These are phyloP conservation scores for Siniperca knerii DNA, from an alignment of 2,113 vertebrate species.

Conservation along the genomic window DNA sequence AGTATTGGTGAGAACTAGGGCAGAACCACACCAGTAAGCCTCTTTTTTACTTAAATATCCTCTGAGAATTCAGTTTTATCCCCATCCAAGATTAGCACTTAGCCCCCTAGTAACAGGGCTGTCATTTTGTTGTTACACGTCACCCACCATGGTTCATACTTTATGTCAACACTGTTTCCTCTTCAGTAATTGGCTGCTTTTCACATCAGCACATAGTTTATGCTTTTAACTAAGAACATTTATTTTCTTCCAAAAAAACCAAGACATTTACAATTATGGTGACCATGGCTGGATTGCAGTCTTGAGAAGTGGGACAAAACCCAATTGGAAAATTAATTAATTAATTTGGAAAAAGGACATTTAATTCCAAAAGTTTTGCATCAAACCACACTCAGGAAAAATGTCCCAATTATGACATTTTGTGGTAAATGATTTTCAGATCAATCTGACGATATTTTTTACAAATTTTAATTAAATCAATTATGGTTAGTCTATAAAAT, in stretches of 20 bases:
- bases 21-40: constrained; percentile 66
- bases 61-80: constrained; percentile 56
- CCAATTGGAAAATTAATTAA: background rate
- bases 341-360: background rate
- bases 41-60: constrained; percentile 66
- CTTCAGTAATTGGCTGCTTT: constrained; percentile 33
- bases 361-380: background rate
- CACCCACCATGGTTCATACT: constrained; percentile 50
- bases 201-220: background rate
- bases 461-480: too few relatives aligned
- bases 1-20: constrained; percentile 69
- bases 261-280: background rate
- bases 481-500: background rate
- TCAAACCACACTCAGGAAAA: background rate
- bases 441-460: too few relatives aligned
- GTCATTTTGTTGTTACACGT: constrained; percentile 60
- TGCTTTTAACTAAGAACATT: background rate
- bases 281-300: background rate
- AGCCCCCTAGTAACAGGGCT: constrained; percentile 67
- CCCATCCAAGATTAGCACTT: constrained; percentile 67
- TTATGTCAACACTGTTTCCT: constrained; percentile 34
- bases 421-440: background rate
- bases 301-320: background rate
- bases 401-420: background rate
- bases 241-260: background rate